Evolutionary conservation across 2,113 vertebrate species (phyloP).

Genomic region (Channa argus): DNA sequence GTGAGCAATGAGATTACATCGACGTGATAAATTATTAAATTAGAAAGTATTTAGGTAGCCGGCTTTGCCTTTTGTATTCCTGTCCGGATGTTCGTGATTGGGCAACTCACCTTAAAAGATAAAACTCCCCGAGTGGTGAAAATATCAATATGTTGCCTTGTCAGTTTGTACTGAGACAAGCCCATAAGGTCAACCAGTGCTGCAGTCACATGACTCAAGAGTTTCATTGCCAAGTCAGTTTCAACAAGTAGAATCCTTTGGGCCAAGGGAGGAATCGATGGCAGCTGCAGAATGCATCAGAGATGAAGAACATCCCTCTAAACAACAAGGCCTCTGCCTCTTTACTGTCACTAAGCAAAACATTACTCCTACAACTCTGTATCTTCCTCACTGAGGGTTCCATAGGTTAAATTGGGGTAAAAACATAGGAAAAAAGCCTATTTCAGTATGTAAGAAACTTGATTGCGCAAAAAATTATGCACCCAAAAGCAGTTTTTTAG

Average conservation of each 20-base stretch:
- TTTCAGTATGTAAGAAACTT: no score
- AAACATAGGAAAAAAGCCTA: background rate
- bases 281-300: conserved; percentile 75
- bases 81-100: background rate
- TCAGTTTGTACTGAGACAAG: background rate
- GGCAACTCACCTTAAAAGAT: background rate
- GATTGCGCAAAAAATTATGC: no score
- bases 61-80: background rate
- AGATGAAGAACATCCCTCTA: conserved; percentile 43
- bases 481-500: no score
- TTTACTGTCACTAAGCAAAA: conserved; percentile 32
- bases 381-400: background rate
- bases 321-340: conserved; percentile 58
- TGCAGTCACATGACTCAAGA: conserved; percentile 30
- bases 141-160: background rate
- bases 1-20: background rate
- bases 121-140: conserved; percentile 1
- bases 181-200: conserved; percentile 2
- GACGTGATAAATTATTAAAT: background rate
- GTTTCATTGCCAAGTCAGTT: conserved; percentile 25
- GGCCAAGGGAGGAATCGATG: conserved; percentile 37
- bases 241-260: conserved; percentile 32
- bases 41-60: no score
- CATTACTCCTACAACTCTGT: background rate
- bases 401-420: background rate